Conservation (phyloP, 2,888 invertebrate species). For the Tigriopus californicus region DNA sequence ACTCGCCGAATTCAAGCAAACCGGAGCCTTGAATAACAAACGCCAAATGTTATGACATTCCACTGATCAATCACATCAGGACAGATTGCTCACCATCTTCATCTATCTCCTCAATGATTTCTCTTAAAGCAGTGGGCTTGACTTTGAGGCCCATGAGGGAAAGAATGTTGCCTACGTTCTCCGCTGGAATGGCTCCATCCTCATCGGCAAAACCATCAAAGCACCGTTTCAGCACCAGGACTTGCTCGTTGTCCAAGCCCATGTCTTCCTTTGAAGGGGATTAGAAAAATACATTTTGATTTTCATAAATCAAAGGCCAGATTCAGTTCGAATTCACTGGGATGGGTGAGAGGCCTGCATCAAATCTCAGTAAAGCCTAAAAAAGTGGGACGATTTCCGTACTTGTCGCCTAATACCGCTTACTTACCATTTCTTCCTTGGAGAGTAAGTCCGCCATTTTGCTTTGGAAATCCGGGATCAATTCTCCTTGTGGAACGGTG, state of each 20-base stretch:
- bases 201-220: constrained; percentile 33
- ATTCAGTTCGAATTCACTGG: too few relatives aligned
- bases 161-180: constrained; percentile 29
- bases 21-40: constrained; percentile 64
- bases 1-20: constrained; percentile 85
- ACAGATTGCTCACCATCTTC: constrained; percentile 30
- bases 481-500: too few relatives aligned
- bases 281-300: not conserved
- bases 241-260: constrained; percentile 12
- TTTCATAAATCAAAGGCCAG: too few relatives aligned
- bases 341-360: too few relatives aligned
- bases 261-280: constrained; percentile 7
- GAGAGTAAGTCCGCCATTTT: constrained; percentile 9
- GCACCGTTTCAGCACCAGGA: constrained; percentile 27
- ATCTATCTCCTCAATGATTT: constrained; percentile 35
- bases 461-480: not conserved
- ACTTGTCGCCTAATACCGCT: not conserved
- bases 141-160: constrained; percentile 32
- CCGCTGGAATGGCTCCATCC: constrained; percentile 29
- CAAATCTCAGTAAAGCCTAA: too few relatives aligned
- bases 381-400: too few relatives aligned
- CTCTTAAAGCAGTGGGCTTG: constrained; percentile 32
- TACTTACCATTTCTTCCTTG: constrained; percentile 8
- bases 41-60: too few relatives aligned
- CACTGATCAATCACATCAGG: too few relatives aligned